These are phyloP conservation scores for Hycleus cichorii DNA, from an alignment of 1,140 invertebrate genomes.

Conservation along the genomic window DNA sequence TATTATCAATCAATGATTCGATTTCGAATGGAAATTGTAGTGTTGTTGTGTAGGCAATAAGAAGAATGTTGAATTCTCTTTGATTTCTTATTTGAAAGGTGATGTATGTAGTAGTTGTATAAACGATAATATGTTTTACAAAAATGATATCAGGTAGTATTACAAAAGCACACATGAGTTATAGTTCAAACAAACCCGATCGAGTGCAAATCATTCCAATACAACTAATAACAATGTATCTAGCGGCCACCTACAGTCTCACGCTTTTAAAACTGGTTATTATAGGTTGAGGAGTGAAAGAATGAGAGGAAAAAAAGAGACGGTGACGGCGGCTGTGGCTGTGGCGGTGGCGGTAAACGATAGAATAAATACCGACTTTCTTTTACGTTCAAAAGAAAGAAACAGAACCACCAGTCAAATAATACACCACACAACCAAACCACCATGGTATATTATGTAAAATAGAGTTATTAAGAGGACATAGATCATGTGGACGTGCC, in stretches of 20 bases:
- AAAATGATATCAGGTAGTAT: no score
- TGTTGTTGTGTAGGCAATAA: no score
- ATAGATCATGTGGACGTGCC: conserved; percentile 14
- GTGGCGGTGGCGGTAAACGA: neutral
- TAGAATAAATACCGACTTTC: neutral
- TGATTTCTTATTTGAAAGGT: no score
- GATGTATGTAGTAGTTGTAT: no score
- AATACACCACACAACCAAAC: neutral
- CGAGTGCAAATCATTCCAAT: conserved; percentile 27
- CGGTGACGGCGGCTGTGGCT: neutral
- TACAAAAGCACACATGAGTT: conserved; percentile 4
- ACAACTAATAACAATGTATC: conserved; percentile 31
- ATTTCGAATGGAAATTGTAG: no score
- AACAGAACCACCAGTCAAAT: neutral
- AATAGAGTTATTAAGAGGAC: conserved; percentile 17
- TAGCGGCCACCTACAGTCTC: conserved; percentile 29
- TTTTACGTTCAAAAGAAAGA: neutral
- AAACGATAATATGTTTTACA: no score
- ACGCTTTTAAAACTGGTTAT: conserved; percentile 27
- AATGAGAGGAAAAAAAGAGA: no score
- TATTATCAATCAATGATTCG: no score
- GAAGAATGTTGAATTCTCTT: no score
- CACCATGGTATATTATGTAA: conserved; percentile 16
- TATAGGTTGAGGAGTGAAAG: conserved; percentile 1
- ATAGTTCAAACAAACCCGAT: conserved; percentile 16